A percentile compares a stretch with the other conserved stretches of the same genome.
Conservation (phyloP, 1,140 invertebrate species). For the Aphidius ervi region DNA sequence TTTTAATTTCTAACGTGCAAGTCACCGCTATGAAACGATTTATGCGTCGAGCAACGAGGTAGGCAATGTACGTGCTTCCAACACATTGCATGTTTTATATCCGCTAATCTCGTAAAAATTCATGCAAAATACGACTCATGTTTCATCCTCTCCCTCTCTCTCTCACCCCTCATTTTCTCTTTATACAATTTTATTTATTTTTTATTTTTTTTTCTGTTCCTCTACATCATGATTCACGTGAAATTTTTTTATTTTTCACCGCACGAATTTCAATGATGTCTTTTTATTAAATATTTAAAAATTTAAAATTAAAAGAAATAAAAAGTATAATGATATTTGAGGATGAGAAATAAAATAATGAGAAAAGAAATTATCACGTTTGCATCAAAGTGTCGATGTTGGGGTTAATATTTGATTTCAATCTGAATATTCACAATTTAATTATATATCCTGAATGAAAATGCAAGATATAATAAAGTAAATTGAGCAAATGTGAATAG, state of each 20-base stretch:
- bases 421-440: conserved; percentile 14
- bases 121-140: conserved; percentile 44
- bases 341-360: too few relatives aligned
- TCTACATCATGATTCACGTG: too few relatives aligned
- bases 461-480: too few relatives aligned
- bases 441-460: neutral
- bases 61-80: conserved; percentile 37
- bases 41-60: conserved; percentile 27
- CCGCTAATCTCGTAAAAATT: conserved; percentile 48
- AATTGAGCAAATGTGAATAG: too few relatives aligned
- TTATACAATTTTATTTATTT: neutral
- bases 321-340: too few relatives aligned
- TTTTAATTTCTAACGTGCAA: conserved; percentile 42
- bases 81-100: conserved; percentile 39
- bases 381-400: conserved; percentile 10
- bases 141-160: conserved; percentile 27
- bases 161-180: neutral
- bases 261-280: too few relatives aligned
- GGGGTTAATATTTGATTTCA: conserved; percentile 14
- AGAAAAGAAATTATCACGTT: neutral
- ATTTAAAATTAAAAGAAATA: too few relatives aligned
- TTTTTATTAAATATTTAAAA: too few relatives aligned
- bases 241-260: too few relatives aligned
- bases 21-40: conserved; percentile 28
- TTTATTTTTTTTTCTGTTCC: neutral